Conservation (phyloP, 1,140 invertebrate species). For the Paramacrobiotus metropolitanus region DNA sequence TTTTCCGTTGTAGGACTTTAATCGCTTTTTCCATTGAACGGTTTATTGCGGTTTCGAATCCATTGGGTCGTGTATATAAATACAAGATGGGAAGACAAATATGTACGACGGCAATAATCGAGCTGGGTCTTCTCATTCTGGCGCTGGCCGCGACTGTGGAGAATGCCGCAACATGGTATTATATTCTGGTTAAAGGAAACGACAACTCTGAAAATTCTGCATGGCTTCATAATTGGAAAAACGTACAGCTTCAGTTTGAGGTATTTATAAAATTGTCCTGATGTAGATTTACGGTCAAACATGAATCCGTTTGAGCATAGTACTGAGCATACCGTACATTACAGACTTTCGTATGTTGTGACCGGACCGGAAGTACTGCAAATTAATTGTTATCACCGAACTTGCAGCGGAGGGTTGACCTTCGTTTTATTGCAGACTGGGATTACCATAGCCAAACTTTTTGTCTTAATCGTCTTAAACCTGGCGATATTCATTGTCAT, state of each 20-base stretch:
- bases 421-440: neutral
- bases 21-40: neutral
- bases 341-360: neutral
- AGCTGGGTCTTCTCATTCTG: neutral
- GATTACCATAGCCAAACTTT: neutral
- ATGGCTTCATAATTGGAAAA: neutral
- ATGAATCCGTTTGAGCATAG: neutral
- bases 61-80: too few species aligned
- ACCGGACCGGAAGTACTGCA: too few species aligned
- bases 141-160: neutral
- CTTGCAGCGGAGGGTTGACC: too few species aligned
- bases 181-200: too few species aligned
- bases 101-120: too few species aligned
- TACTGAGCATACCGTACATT: neutral
- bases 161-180: neutral
- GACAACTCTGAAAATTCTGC: too few species aligned
- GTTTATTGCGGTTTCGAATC: neutral
- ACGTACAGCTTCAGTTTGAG: neutral
- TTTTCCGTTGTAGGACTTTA: neutral
- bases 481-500: neutral
- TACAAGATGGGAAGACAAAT: too few species aligned
- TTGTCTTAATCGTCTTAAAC: neutral
- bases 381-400: too few species aligned
- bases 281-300: neutral
- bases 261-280: neutral